A percentile compares a stretch with the other conserved stretches of the same genome.
Evolutionary conservation across 2,113 vertebrate species (phyloP).

Genomic region (Ailurus styani): DNA sequence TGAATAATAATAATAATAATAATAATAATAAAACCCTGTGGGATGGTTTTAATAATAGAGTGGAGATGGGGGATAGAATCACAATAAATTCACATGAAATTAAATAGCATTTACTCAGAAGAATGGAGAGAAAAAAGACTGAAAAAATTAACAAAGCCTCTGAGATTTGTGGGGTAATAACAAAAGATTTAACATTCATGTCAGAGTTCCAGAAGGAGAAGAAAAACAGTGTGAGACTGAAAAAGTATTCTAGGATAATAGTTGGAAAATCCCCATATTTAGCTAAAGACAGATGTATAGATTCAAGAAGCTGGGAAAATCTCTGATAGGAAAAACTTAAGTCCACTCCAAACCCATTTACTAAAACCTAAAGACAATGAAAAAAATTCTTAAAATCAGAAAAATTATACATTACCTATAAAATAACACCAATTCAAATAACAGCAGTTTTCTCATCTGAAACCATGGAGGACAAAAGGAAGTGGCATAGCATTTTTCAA

Average conservation of each 20-base stretch:
- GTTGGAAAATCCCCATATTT: background rate
- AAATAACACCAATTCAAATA: background rate
- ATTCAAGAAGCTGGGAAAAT: background rate
- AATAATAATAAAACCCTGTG: background rate
- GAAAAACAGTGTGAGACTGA: background rate
- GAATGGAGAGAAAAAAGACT: background rate
- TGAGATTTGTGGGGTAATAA: background rate
- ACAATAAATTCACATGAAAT: background rate
- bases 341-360: background rate
- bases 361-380: background rate
- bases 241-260: background rate
- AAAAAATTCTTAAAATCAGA: background rate
- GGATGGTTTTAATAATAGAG: background rate
- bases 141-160: background rate
- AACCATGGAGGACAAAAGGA: background rate
- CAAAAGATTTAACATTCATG: background rate
- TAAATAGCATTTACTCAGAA: background rate
- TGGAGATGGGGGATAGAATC: background rate
- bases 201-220: background rate
- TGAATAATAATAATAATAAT: background rate
- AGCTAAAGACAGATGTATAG: background rate
- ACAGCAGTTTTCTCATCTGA: background rate
- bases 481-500: background rate
- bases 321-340: background rate
- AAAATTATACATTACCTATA: background rate